These are phyloP conservation scores for Parascotia fuliginaria DNA, from an alignment of 2,888 invertebrate species.

Conservation along the genomic window DNA sequence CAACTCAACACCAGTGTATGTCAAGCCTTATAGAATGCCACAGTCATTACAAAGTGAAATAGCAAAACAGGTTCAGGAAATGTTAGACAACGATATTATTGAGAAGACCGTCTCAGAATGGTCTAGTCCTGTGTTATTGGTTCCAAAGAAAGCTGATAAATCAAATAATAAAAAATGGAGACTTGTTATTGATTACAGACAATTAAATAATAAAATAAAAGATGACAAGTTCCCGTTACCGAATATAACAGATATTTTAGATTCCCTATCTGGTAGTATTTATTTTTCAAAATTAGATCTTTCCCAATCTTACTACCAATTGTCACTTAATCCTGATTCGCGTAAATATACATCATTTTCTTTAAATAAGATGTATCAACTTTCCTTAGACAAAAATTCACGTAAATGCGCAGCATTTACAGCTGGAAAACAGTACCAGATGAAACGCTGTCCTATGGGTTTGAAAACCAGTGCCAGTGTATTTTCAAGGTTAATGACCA, in stretches of 20 bases:
- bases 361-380: too few relatives aligned
- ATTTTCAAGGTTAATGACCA: constrained; percentile 1
- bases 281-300: neutral
- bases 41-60: neutral
- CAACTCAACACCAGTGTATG: neutral
- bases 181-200: neutral
- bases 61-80: neutral
- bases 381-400: too few relatives aligned
- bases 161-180: neutral
- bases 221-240: neutral
- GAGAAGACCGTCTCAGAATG: too few relatives aligned
- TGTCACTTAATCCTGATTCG: neutral
- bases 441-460: constrained; percentile 21
- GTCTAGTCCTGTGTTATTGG: neutral
- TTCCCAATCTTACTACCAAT: neutral
- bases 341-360: too few relatives aligned
- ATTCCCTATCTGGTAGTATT: neutral
- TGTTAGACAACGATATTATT: neutral
- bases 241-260: neutral
- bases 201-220: neutral
- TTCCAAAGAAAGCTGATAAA: constrained; percentile 1
- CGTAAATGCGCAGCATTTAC: neutral
- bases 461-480: constrained; percentile 11
- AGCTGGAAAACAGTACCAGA: constrained; percentile 2
- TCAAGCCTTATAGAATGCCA: constrained; percentile 2